phyloP scores from a whole-genome alignment of 2,797 vertebrate species.

The Morus bassanus region DNA sequence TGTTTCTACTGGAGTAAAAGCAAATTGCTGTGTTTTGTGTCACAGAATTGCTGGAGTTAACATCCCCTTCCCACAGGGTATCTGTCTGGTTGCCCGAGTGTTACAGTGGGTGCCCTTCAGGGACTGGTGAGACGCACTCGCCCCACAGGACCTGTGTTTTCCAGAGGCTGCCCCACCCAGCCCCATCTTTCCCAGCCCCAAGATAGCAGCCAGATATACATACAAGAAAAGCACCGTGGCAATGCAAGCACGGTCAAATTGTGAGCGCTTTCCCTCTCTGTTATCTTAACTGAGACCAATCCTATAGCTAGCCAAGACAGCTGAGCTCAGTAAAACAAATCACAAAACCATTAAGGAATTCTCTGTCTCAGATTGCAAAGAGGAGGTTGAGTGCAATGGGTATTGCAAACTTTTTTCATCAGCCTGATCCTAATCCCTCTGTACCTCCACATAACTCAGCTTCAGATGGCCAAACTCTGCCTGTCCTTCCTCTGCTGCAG shows the following conservation, averaged over 20 bases:
- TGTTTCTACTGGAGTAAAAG: not conserved
- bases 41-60: not conserved
- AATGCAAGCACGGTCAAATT: rapidly evolving
- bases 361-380: not conserved
- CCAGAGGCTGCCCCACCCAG: not conserved
- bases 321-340: not conserved
- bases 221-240: not conserved
- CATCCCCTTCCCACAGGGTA: not conserved
- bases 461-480: not conserved
- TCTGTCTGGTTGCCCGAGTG: not conserved
- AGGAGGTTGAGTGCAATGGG: not conserved
- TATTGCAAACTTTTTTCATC: not conserved
- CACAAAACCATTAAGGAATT: not conserved
- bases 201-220: not conserved
- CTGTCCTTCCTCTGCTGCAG: not conserved
- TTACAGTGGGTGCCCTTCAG: not conserved
- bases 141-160: not conserved
- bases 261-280: not conserved
- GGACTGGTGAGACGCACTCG: not conserved
- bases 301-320: not conserved
- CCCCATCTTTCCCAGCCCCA: not conserved
- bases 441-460: not conserved
- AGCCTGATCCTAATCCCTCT: not conserved
- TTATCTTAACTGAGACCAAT: not conserved
- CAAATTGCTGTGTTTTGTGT: not conserved